Base-by-base conservation (phyloP, 2,113 vertebrate genomes). In the Saguinus imperator region DNA sequence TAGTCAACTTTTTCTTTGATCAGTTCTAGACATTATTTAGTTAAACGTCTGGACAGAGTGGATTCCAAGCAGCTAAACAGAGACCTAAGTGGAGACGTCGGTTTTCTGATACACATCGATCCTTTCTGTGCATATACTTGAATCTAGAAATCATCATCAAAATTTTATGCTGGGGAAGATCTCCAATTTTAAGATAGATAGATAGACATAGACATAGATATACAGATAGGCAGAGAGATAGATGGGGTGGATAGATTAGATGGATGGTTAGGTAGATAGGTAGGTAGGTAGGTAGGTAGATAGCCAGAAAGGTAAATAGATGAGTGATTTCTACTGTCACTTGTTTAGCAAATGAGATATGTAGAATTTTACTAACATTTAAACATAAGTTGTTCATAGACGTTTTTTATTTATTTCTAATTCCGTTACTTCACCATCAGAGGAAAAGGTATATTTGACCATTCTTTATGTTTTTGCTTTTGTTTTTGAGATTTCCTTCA, bases 21-120 rank as follows among this genome's bases (percentile, higher is more conserved):
- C 10, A 12, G 23, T 43, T 40, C 23, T 75, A 75, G 21, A 23
- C 40, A 11, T 45, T 48, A 18, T 66, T 35, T 17, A 35, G n/a
- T 35, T 8, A 48, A 45, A 76, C 55, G 1, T 57, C 29, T 12
- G 55, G 25, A 32, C 55, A n/a, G 40, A 4, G 5, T 4, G 8
- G 45, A 5, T 6, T 18, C 13, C 25, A 16, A 17, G 6, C n/a
- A 55, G 23, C 14, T 52, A 17, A 64, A 64, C 12, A 7, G 12
- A 10, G 8, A 43, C 23, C 52, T 17, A 25, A 25, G 40, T 1
- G 2, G 20, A n/a, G 14, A 23, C 1, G 20, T 3, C 45, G 29
- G 23, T 1, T n/a, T 5, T n/a, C 40, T 8, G 18, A 16, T 20
- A 21, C 37, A 2, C 13, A 8, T 10, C 23, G 12, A 45, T 21